phyloP scores from a whole-genome alignment of 2,113 vertebrate species.

The Vulpes ferrilata region DNA sequence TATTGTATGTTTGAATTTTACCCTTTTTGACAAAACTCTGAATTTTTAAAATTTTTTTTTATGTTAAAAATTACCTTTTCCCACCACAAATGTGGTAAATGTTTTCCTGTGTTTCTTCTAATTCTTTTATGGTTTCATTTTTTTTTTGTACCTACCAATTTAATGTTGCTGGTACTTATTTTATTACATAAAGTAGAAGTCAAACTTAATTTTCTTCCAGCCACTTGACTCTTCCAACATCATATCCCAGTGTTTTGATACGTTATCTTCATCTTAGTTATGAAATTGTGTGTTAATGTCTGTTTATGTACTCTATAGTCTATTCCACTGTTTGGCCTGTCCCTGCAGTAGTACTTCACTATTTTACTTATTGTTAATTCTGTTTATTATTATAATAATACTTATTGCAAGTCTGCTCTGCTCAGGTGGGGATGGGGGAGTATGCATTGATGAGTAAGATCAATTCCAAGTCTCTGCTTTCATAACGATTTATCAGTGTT shows the following conservation, averaged over 20 bases:
- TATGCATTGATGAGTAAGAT: not conserved
- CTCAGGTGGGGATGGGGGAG: not conserved
- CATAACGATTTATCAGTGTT: not conserved
- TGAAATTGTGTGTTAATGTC: not conserved
- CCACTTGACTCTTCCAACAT: not conserved
- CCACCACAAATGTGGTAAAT: not conserved
- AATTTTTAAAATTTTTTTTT: not conserved
- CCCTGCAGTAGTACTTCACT: not conserved
- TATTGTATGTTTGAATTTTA: slow-evolving; percentile 20
- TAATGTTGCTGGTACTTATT: not conserved
- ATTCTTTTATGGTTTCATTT: not conserved
- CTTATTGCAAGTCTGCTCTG: not conserved
- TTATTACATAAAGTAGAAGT: not conserved
- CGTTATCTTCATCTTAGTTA: not conserved
- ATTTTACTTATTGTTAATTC: not conserved
- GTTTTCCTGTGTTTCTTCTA: not conserved
- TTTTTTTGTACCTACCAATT: not conserved
- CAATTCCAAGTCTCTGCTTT: not conserved
- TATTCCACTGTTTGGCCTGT: not conserved
- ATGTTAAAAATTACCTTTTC: not conserved
- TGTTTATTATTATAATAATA: not conserved
- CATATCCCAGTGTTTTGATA: not conserved
- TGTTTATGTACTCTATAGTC: not conserved
- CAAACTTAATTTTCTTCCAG: not conserved
- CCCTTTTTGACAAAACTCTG: not conserved